Conservation (phyloP, 2,113 vertebrate species). For the Crocuta crocuta region DNA sequence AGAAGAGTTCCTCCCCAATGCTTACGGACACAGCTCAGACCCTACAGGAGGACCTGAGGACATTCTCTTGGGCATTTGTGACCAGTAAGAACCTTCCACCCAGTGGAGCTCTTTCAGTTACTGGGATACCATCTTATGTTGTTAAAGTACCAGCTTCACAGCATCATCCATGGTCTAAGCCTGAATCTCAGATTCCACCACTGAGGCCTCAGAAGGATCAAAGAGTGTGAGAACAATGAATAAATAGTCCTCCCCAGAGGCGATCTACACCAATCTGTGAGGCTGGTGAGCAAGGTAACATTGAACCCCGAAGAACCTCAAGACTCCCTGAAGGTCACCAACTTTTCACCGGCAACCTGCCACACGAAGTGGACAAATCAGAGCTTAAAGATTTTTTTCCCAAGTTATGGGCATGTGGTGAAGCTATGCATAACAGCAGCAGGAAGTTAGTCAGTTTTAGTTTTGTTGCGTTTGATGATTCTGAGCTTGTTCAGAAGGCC, state of each 20-base stretch:
- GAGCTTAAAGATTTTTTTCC: slow-evolving; percentile 98
- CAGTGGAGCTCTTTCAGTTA: slow-evolving; percentile 94
- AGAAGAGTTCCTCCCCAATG: slow-evolving; percentile 90
- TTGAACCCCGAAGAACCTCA: slow-evolving; percentile 91
- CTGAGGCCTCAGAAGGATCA: slow-evolving; percentile 96
- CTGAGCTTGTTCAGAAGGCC: slow-evolving; percentile 98
- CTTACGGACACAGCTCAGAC: slow-evolving; percentile 90
- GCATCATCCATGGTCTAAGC: slow-evolving; percentile 93
- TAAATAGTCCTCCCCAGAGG: slow-evolving; percentile 91
- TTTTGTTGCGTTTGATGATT: slow-evolving; percentile 98
- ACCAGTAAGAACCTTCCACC: slow-evolving; percentile 98
- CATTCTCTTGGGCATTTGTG: slow-evolving; percentile 97
- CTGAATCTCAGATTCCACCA: slow-evolving; percentile 92
- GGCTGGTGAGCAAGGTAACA: slow-evolving; percentile 93
- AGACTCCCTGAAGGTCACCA: slow-evolving; percentile 97
- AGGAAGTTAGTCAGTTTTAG: slow-evolving; percentile 98
- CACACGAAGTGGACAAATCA: slow-evolving; percentile 95
- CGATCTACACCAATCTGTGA: slow-evolving; percentile 93
- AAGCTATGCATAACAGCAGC: slow-evolving; percentile 98
- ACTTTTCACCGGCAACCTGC: slow-evolving; percentile 97
- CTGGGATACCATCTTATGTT: slow-evolving; percentile 95
- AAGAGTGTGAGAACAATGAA: slow-evolving; percentile 93
- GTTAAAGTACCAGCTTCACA: slow-evolving; percentile 94
- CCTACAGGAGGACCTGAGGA: slow-evolving; percentile 92
- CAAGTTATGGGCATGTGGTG: slow-evolving; percentile 96